Evolutionary conservation across 1,140 invertebrate genomes (phyloP), one percentile per base, ranked within the genome.

Genomic region (Camponotus pennsylvanicus): DNA sequence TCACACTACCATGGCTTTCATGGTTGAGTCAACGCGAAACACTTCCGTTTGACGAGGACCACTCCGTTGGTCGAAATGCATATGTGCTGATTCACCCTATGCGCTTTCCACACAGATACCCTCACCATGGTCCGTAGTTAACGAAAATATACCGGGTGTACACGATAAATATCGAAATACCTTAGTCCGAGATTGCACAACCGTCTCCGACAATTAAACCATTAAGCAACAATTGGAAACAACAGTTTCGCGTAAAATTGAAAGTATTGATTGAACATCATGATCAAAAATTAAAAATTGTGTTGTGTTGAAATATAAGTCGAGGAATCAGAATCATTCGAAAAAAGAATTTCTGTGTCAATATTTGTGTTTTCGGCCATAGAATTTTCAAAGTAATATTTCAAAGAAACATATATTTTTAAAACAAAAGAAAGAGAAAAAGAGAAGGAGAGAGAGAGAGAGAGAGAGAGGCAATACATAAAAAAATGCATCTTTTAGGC

Each of bases 11-110:
- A 40, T 64, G 84, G 70, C 70, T 75, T 79, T 85, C 80, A 78
- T 69, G 80, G 88, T 87, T 90, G 86, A 90, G 77, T 90, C 89
- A 90, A 79, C 86, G 86, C 59, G 84, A 85, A 90, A 90, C 71
- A 77, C 70, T 90, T 87, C 80, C 88, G 86, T 89, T 85, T 89
- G 88, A 87, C 79, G 88, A 76, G 85, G 83, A 87, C 88, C 88
- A 89, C 69, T 87, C 89, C 88, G 80, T 49, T 75, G 73, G 85
- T 66, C 89, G 88, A 90, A 89, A 88, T 89, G 82, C 87, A 84
- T 84, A 76, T 80, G 66, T 40, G 82, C 86, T 90, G 88, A 90
- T 67, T 90, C 89, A 90, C 80, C 71, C 70, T 66, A 11, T 34
- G 59, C 9, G 32, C 27, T 78, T 52, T 79, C 45, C 76, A 57